phyloP scores from a whole-genome alignment of 2,797 vertebrate species.

The Anguilla megastoma region DNA sequence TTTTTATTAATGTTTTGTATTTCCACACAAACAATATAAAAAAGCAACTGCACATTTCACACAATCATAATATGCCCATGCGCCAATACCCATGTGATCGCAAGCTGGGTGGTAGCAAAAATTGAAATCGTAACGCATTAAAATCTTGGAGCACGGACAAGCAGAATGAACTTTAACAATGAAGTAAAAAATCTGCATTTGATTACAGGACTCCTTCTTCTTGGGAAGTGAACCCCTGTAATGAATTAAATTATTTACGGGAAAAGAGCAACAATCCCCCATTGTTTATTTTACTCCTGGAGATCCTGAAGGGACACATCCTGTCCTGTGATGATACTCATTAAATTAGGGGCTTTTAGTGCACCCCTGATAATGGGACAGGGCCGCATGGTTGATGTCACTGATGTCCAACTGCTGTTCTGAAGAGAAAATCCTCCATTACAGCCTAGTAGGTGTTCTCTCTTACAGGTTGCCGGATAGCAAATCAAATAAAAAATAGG shows the following conservation, averaged over 20 bases:
- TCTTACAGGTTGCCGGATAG: neutral
- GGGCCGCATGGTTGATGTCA: neutral
- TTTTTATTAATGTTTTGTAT: neutral
- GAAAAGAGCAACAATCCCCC: neutral
- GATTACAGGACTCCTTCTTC: neutral
- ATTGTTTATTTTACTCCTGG: constrained; percentile 15
- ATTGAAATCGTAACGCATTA: neutral
- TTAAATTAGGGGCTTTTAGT: constrained; percentile 3
- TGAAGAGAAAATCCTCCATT: neutral
- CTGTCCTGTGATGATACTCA: neutral
- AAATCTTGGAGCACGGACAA: neutral
- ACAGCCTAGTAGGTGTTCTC: neutral
- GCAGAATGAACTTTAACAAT: neutral
- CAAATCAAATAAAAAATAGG: neutral
- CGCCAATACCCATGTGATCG: neutral
- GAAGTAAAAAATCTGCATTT: neutral
- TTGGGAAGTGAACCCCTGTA: constrained; percentile 1
- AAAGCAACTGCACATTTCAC: neutral
- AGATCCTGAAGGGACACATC: neutral
- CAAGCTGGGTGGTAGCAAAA: neutral
- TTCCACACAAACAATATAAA: neutral
- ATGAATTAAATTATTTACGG: neutral
- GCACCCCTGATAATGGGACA: neutral
- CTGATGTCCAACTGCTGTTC: neutral
- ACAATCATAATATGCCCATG: neutral